Conservation (phyloP, 1,140 invertebrate genomes). For the Trachymyrmex cornetzi region DNA sequence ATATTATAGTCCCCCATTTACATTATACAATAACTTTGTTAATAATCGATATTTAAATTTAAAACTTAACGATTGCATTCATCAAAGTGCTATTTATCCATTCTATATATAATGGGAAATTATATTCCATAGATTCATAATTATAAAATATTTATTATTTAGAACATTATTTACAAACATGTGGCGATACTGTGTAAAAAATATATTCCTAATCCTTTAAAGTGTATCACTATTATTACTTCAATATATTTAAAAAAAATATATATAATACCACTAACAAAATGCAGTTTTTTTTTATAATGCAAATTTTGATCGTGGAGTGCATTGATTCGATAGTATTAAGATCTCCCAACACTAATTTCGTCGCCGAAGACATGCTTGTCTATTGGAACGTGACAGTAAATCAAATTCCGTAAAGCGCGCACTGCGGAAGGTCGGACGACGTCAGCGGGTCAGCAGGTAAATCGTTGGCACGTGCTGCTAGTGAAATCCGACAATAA, state of each 20-base stretch:
- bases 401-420: constrained; percentile 44
- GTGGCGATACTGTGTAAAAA: no score
- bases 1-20: no score
- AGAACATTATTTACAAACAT: no score
- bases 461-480: constrained; percentile 66
- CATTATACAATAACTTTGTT: no score
- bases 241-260: background rate
- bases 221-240: no score
- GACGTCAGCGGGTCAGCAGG: constrained; percentile 57
- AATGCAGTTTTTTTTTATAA: background rate
- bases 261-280: background rate
- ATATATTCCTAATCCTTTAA: no score
- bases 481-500: constrained; percentile 60
- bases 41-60: no score
- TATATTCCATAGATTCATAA: no score
- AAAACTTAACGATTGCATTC: no score
- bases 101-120: no score
- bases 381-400: constrained; percentile 34
- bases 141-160: no score
- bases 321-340: background rate
- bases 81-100: no score
- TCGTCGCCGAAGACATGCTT: background rate
- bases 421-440: constrained; percentile 15
- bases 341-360: background rate
- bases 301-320: background rate